A percentile compares a stretch with the other conserved stretches of the same genome.
Evolutionary conservation across 2,113 vertebrate genomes (phyloP).

Genomic region (Myocastor coypus): DNA sequence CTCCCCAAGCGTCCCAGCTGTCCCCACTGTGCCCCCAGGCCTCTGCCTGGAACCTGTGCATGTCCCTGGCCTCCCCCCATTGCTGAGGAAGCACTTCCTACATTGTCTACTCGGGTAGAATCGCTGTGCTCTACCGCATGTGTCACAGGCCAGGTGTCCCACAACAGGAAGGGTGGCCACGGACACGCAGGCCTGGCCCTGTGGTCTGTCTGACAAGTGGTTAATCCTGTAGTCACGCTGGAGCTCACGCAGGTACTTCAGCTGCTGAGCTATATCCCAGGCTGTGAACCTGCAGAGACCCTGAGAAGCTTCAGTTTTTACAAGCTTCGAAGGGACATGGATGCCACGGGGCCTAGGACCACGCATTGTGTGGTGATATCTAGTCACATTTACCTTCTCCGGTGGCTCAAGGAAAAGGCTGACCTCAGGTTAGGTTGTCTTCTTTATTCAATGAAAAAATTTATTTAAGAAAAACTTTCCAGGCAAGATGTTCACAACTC

Average conservation of each 20-base stretch:
- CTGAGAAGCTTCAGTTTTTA: neutral
- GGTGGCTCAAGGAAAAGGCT: neutral
- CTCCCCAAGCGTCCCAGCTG: neutral
- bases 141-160: neutral
- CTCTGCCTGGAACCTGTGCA: neutral
- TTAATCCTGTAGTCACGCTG: neutral
- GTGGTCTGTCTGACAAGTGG: neutral
- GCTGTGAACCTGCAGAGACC: neutral
- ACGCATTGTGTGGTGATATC: rapidly evolving
- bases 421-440: neutral
- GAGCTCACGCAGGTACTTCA: too few relatives aligned
- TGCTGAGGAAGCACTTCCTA: too few relatives aligned
- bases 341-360: too few relatives aligned
- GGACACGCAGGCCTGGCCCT: rapidly evolving
- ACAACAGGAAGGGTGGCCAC: rapidly evolving
- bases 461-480: neutral
- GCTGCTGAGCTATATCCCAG: too few relatives aligned
- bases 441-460: neutral
- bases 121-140: too few relatives aligned
- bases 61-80: neutral
- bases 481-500: neutral
- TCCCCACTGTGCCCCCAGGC: neutral
- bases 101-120: too few relatives aligned
- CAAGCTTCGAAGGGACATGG: neutral
- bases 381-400: too few relatives aligned